Percentiles rank a stretch among this genome's conserved stretches.
Conservation (phyloP, 2,888 invertebrate species). For the Maniola hyperantus region DNA sequence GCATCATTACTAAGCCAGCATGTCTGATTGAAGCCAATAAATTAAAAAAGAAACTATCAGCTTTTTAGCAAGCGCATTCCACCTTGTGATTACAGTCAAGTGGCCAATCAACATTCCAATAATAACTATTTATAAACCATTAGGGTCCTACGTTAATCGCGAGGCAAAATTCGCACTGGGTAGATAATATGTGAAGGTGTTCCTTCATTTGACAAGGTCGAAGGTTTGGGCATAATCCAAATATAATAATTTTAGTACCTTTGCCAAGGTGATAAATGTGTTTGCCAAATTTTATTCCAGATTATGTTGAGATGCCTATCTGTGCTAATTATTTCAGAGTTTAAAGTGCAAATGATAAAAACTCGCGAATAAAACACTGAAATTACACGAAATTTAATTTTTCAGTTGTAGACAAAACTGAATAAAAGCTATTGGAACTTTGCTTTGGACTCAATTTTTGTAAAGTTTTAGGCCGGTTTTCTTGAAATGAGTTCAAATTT, state of each 20-base stretch:
- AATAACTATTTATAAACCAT: neutral
- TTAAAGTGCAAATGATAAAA: neutral
- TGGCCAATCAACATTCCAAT: neutral
- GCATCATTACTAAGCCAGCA: too few relatives aligned
- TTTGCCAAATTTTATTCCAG: constrained; percentile 38
- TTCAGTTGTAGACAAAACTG: too few relatives aligned
- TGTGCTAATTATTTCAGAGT: neutral
- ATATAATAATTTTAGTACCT: constrained; percentile 50
- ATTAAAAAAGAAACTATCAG: neutral
- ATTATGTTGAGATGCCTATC: constrained; percentile 20
- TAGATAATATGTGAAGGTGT: constrained; percentile 46
- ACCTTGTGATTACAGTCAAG: neutral
- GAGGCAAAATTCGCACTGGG: constrained; percentile 3
- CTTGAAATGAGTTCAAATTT: too few relatives aligned
- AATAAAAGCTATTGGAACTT: too few relatives aligned
- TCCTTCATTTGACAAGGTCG: constrained; percentile 51
- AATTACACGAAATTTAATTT: too few relatives aligned
- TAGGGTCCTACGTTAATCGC: neutral
- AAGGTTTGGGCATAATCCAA: constrained; percentile 65
- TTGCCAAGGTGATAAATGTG: constrained; percentile 39
- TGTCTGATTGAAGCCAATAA: too few relatives aligned
- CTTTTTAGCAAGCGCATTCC: neutral
- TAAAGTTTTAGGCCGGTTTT: too few relatives aligned
- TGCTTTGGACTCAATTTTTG: too few relatives aligned
- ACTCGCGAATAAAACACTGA: too few relatives aligned